These are phyloP conservation scores for Bubalus kerabau DNA, from an alignment of 2,113 vertebrate species.

Conservation along the genomic window DNA sequence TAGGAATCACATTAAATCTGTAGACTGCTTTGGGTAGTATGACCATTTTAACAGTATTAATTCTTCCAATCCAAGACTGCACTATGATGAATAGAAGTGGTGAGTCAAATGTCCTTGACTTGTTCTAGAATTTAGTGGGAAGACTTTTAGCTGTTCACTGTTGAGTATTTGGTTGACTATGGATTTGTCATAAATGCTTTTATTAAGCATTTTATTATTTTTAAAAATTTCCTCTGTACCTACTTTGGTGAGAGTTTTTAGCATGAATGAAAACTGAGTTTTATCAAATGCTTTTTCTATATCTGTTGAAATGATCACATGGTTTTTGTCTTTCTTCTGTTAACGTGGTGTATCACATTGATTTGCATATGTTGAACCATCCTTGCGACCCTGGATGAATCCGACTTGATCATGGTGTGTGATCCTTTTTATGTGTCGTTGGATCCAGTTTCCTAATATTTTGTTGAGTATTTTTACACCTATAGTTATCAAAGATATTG, in stretches of 20 bases:
- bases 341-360: neutral
- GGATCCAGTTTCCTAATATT: neutral
- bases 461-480: neutral
- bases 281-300: neutral
- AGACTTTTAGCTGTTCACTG: neutral
- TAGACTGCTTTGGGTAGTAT: neutral
- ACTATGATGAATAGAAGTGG: neutral
- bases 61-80: neutral
- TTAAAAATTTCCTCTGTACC: neutral
- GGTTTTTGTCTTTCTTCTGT: neutral
- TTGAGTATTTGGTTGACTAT: neutral
- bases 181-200: neutral
- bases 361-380: neutral
- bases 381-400: neutral
- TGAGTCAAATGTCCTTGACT: neutral
- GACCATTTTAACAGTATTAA: neutral
- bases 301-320: neutral
- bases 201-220: neutral
- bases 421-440: neutral
- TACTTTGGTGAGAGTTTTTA: neutral
- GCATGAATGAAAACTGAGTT: neutral
- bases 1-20: neutral
- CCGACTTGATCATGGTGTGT: neutral
- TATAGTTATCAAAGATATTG: neutral
- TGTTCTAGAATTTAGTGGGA: neutral